Percentiles rank a stretch among this genome's conserved stretches.
Conservation (phyloP, 92 coral and sea anemone species). For the Nematostella vectensis region DNA sequence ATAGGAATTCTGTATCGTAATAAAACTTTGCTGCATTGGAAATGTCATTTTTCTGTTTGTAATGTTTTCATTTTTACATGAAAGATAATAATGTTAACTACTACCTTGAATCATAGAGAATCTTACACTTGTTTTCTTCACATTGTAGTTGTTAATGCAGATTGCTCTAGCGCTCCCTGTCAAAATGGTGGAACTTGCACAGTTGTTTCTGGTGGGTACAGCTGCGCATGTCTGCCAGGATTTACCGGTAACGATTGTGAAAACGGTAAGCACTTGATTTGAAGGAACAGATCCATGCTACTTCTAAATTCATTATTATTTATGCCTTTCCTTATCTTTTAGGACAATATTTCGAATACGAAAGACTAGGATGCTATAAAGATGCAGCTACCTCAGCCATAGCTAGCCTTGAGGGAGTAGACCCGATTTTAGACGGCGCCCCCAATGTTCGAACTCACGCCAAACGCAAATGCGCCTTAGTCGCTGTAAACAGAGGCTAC, state of each 20-base stretch:
- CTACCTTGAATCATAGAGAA: no score
- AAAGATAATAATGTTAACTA: no score
- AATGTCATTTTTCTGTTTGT: no score
- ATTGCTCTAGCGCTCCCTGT: conserved; percentile 14
- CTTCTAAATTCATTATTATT: no score
- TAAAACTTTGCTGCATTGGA: no score
- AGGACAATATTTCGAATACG: background rate
- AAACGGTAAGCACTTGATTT: no score
- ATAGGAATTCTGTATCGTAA: no score
- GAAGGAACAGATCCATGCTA: no score
- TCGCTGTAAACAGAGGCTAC: conserved; percentile 21
- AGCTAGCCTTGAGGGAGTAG: conserved; percentile 21
- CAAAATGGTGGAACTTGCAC: conserved; percentile 14
- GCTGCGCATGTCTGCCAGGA: conserved; percentile 10
- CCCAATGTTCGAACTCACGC: conserved; percentile 22
- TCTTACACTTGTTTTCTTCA: no score
- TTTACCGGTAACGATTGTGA: conserved; percentile 5
- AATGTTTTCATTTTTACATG: no score
- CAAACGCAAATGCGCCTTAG: conserved; percentile 27
- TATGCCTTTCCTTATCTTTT: background rate
- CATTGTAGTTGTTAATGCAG: conserved; percentile 6
- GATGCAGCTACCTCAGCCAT: background rate
- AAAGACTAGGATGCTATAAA: background rate
- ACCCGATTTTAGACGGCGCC: conserved; percentile 15
- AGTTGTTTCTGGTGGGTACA: conserved; percentile 13